Evolutionary conservation across 2,113 vertebrate genomes (phyloP).

Genomic region (Sprattus sprattus): DNA sequence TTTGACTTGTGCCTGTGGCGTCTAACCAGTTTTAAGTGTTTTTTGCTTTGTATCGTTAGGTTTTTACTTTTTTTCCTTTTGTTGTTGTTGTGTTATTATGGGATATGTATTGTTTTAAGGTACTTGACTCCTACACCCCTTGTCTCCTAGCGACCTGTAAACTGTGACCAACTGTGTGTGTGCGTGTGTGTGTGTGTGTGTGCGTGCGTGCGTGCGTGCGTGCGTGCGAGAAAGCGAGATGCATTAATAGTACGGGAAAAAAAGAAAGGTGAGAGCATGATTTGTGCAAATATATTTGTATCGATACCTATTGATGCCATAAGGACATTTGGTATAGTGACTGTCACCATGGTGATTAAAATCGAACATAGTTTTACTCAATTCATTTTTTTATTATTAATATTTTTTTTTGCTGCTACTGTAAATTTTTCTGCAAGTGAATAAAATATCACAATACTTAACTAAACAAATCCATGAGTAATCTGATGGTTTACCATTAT

Average conservation of each 20-base stretch:
- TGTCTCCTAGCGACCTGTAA: conserved; percentile 45
- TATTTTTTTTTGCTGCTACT: conserved; percentile 68
- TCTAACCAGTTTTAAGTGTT: conserved; percentile 4
- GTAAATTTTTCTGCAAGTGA: conserved; percentile 53
- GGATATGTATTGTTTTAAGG: conserved; percentile 48
- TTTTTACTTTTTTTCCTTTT: conserved; percentile 23
- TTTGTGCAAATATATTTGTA: conserved; percentile 63
- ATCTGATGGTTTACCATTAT: conserved; percentile 64
- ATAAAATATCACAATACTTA: conserved; percentile 57
- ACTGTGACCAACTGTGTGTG: conserved; percentile 47
- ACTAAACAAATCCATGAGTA: conserved; percentile 43
- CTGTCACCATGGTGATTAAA: conserved; percentile 42
- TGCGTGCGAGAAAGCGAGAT: conserved; percentile 44
- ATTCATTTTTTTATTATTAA: conserved; percentile 50
- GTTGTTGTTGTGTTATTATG: conserved; percentile 26
- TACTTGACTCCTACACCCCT: conserved; percentile 57
- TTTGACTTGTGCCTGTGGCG: conserved; percentile 1
- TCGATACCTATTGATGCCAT: conserved; percentile 73
- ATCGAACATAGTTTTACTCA: conserved; percentile 63
- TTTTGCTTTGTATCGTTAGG: conserved; percentile 16
- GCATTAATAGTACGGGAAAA: background rate
- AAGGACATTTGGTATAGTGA: conserved; percentile 66
- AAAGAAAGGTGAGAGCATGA: conserved; percentile 31
- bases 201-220: conserved; percentile 1
- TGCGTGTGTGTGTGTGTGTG: conserved; percentile 32